phyloP scores from a whole-genome alignment of 2,888 invertebrate genomes.

The Brachyptera putata region DNA sequence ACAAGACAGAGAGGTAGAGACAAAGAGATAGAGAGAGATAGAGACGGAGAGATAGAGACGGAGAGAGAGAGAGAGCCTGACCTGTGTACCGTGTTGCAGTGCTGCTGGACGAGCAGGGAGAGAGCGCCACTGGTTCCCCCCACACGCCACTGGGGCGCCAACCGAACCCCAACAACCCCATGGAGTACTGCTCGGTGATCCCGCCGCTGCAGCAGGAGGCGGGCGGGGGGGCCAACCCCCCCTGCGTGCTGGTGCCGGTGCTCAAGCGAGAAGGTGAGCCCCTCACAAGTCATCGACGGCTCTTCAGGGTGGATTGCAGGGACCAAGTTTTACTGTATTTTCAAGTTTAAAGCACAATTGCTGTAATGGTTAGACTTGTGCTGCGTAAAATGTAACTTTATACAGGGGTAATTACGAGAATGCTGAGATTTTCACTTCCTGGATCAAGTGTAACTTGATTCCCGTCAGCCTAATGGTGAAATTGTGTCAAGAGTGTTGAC shows the following conservation, averaged over 20 bases:
- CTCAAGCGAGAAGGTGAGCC: slow-evolving; percentile 69
- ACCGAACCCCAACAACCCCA: slow-evolving; percentile 81
- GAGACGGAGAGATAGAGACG: too few species aligned
- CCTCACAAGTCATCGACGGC: too few species aligned
- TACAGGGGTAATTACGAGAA: too few species aligned
- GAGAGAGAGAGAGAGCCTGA: too few species aligned
- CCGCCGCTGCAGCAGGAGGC: slow-evolving; percentile 72
- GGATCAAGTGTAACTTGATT: too few species aligned
- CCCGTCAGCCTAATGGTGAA: too few species aligned
- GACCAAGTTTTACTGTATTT: background rate
- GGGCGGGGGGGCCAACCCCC: slow-evolving; percentile 45
- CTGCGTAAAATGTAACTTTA: too few species aligned
- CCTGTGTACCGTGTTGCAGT: background rate
- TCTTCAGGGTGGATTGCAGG: background rate
- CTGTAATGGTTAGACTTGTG: too few species aligned
- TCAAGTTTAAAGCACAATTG: too few species aligned
- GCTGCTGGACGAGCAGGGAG: slow-evolving; percentile 24
- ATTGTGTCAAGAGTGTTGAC: background rate
- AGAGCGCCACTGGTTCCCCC: slow-evolving; percentile 27
- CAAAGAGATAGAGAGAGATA: too few species aligned
- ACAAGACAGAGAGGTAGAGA: too few species aligned
- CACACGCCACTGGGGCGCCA: slow-evolving; percentile 43
- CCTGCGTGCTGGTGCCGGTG: slow-evolving; percentile 80
- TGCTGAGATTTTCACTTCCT: too few species aligned
- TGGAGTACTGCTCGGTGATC: slow-evolving; percentile 81